Percentiles rank a stretch among this genome's conserved stretches.
Evolutionary conservation across 2,888 invertebrate species (phyloP).

Genomic region (Drosophila quasianomalipes): DNA sequence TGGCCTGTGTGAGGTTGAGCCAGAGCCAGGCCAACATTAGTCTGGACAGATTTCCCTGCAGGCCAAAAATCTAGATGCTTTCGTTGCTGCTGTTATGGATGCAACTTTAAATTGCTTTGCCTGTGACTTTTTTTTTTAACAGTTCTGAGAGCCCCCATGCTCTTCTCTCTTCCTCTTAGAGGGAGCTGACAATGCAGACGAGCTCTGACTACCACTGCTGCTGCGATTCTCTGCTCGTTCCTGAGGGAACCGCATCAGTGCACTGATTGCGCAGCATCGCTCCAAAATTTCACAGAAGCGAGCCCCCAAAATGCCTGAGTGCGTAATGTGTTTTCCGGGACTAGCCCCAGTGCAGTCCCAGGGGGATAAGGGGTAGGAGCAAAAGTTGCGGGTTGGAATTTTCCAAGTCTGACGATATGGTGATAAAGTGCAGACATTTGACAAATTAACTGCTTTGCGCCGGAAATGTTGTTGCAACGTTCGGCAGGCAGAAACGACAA

Average conservation of each 20-base stretch:
- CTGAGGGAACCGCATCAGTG: constrained; percentile 77
- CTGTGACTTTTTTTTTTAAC: constrained; percentile 67
- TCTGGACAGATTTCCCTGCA: constrained; percentile 73
- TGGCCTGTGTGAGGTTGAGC: constrained; percentile 16
- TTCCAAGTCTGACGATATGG: constrained; percentile 66
- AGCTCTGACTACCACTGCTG: constrained; percentile 42
- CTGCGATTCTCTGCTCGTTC: constrained; percentile 38
- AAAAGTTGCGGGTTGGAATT: background rate
- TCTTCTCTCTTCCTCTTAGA: background rate
- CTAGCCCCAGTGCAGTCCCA: constrained; percentile 15
- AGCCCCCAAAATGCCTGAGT: constrained; percentile 73
- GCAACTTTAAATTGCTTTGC: constrained; percentile 80
- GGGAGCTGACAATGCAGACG: constrained; percentile 70
- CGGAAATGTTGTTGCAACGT: constrained; percentile 75
- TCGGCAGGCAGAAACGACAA: constrained; percentile 44
- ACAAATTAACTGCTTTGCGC: constrained; percentile 80
- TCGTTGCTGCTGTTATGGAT: constrained; percentile 71
- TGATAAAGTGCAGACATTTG: constrained; percentile 82
- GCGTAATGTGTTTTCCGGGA: constrained; percentile 77
- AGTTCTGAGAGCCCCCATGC: constrained; percentile 19
- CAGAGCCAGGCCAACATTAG: constrained; percentile 65
- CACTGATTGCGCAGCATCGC: constrained; percentile 80
- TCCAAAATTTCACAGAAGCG: constrained; percentile 77
- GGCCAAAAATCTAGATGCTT: constrained; percentile 59
- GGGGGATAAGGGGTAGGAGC: background rate